Conservation (phyloP, 1,140 invertebrate genomes). For the Drosophila miranda region DNA sequence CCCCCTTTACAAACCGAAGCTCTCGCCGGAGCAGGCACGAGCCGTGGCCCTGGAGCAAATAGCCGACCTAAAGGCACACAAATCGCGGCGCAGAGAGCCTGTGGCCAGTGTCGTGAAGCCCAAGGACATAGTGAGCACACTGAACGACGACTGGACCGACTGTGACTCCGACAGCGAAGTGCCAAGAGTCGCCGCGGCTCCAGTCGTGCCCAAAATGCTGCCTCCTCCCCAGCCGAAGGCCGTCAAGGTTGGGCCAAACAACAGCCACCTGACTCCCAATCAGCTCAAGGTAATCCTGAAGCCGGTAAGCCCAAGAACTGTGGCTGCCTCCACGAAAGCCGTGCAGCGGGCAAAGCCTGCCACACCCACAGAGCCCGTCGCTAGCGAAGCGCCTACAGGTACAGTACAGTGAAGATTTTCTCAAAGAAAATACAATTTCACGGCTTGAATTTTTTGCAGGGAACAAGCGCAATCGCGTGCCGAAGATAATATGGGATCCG, state of each 20-base stretch:
- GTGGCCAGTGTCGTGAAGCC: conserved; percentile 27
- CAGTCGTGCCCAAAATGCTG: conserved; percentile 11
- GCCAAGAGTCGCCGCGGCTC: conserved; percentile 9
- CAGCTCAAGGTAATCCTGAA: conserved; percentile 48
- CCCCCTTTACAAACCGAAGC: conserved; percentile 32
- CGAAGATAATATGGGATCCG: conserved; percentile 88
- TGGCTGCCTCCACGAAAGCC: conserved; percentile 1
- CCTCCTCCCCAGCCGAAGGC: conserved; percentile 3
- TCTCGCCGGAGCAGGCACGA: conserved; percentile 68
- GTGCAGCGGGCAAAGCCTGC: not conserved
- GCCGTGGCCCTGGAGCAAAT: conserved; percentile 75
- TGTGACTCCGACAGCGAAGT: conserved; percentile 52
- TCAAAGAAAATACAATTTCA: not conserved
- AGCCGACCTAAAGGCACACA: conserved; percentile 45
- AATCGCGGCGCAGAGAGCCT: conserved; percentile 61
- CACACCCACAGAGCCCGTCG: conserved; percentile 1
- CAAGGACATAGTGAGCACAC: conserved; percentile 50
- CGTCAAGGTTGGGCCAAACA: conserved; percentile 20
- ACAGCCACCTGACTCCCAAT: not conserved
- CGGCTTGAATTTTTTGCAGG: conserved; percentile 18
- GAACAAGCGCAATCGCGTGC: conserved; percentile 84
- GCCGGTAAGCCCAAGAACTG: conserved; percentile 24
- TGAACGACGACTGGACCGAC: conserved; percentile 80
- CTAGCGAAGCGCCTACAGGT: conserved; percentile 33
- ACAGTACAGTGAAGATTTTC: not conserved